Base-by-base conservation (phyloP, 2,113 vertebrate species). In the Tympanuchus pallidicinctus region DNA sequence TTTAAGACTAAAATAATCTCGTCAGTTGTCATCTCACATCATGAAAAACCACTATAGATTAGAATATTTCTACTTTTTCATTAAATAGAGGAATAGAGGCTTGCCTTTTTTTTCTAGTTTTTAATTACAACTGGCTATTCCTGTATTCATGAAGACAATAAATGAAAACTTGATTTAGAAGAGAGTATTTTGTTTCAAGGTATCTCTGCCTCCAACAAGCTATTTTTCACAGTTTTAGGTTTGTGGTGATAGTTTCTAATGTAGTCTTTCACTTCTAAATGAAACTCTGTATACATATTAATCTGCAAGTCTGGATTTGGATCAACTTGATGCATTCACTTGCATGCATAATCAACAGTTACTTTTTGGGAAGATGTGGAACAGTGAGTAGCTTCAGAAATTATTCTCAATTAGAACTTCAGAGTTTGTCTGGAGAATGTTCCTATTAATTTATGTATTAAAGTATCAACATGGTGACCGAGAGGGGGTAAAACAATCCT, bases 41-140 rank as follows among this genome's bases (percentile, higher is more conserved):
- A 54, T 77, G 43, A 71, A 75, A 91, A 94, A 52, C 1, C 28
- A 59, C 5, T 83, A 6, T 40, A 73, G 27, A 50, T 13, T 60
- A 85, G n/a, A 79, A 79, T 50, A 36, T 50, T 92, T 93, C 87
- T 92, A 63, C 17, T 72, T 85, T 85, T 67, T 90, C 47, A 34
- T 90, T 94, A 85, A 87, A 72, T 40, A 18, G 34, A 36, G 27
- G 9, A 20, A 50, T 48, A 79, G 34, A 88, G 16, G 36, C 40
- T 88, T 79, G 18, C 19, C 18, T 5, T 63, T 16, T 92, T 90
- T 90, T 72, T 75, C 59, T 36, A 40, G 70, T 11, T 19, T 86
- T 40, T 66, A 75, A 57, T 82, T 81, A 83, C 75, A 93, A 14
- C 38, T 80, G 28, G 28, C 50, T 91, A 9, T 77, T 89, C 48